Base-by-base conservation (phyloP, 2,797 vertebrate species). In the Buceros bicornis region DNA sequence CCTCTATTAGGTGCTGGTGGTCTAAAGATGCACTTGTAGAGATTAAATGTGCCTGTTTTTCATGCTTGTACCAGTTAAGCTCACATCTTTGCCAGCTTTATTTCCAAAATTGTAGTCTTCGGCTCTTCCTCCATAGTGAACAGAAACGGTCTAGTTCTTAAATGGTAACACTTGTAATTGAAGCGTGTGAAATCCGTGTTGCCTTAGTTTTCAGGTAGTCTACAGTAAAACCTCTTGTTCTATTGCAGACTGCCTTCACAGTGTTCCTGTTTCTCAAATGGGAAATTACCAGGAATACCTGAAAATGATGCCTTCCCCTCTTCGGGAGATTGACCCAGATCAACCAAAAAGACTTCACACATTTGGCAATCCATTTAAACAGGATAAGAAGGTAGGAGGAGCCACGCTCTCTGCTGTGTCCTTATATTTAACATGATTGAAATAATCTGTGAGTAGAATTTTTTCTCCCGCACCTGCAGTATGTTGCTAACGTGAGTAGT, bases 211-310 rank as follows among this genome's bases (percentile, higher is more conserved):
- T 70, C 73, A 77, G 61, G 64, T 16, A 42, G 29, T 40, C 31
- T 89, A 53, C 71, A 56, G 76, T 11, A 26, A 60, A 51, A 50
- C 51, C 8, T 61, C 8, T 40, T 62, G 24, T 67, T 94, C 65
- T 66, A 24, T 97, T 95, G 65, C 94, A 99, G 99, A 99, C 95
- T 99, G 98, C 87, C 98, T 99, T 96, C 99, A 99, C 96, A 99
- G 99, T 69, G 99, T 99, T 90, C 99, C 99, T 29, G 99, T 99
- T 92, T 99, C 99, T 95, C 99, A 99, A 97, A 99, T 99, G 99
- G 99, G 99, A 87, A 99, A 99, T 97, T 99, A 99, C 94, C 99
- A 99, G 97, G 99, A 99, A 90, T 99, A 99, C 93, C 98, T 99
- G 25, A 99, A 99, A 98, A 98, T 99, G 97, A 98, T 99, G 99